These are phyloP conservation scores for Malachius bipustulatus DNA, from an alignment of 2,888 invertebrate species.

Conservation along the genomic window DNA sequence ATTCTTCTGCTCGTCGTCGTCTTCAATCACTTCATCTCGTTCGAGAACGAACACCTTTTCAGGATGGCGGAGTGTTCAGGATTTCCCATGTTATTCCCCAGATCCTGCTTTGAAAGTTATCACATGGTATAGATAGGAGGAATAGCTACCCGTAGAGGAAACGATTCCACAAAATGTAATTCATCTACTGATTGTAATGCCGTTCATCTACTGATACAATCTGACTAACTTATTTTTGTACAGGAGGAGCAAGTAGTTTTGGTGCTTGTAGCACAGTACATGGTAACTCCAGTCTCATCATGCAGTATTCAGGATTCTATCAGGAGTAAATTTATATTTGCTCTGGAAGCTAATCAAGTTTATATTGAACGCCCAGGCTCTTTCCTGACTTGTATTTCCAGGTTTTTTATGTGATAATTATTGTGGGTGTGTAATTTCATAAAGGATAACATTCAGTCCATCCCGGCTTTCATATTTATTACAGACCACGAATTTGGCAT, in stretches of 20 bases:
- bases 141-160: conserved; percentile 1
- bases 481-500: conserved; percentile 2
- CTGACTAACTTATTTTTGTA: conserved; percentile 1
- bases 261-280: conserved; percentile 2
- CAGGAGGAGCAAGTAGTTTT: not conserved
- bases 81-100: no score
- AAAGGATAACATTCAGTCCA: conserved; percentile 2
- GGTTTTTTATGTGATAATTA: conserved; percentile 1
- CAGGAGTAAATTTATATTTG: conserved; percentile 3
- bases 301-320: conserved; percentile 3
- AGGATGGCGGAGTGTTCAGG: no score
- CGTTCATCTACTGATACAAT: conserved; percentile 3
- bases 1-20: no score
- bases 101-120: no score
- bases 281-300: no score
- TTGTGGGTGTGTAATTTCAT: not conserved
- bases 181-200: no score
- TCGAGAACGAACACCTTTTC: no score
- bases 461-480: conserved; percentile 1
- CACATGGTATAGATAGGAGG: conserved; percentile 2
- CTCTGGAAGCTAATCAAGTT: conserved; percentile 2
- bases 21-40: no score
- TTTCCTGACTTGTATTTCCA: conserved; percentile 1
- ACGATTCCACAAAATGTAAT: conserved; percentile 2
- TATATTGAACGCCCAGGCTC: not conserved